Percentiles rank a stretch among this genome's conserved stretches.
Conservation (phyloP, 2,888 invertebrate genomes). For the Tubulanus polymorphus region DNA sequence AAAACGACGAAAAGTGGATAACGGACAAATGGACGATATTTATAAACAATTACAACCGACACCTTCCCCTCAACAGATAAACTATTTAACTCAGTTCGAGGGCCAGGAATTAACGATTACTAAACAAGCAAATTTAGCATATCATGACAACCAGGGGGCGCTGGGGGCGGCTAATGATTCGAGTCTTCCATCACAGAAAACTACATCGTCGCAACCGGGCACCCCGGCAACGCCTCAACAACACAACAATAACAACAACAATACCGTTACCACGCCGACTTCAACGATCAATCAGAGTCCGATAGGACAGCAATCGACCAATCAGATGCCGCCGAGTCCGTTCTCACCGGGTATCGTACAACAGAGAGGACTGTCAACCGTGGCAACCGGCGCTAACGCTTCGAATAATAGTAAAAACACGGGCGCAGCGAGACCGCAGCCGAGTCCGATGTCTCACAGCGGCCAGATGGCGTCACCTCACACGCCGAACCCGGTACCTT, state of each 20-base stretch:
- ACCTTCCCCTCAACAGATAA: conserved; percentile 93
- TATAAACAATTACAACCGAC: conserved; percentile 64
- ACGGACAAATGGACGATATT: conserved; percentile 68
- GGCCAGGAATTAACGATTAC: conserved; percentile 94
- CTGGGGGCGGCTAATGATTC: not conserved
- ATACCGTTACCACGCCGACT: not conserved
- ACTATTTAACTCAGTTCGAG: conserved; percentile 91
- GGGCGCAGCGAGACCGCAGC: not conserved
- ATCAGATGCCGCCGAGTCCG: conserved; percentile 3
- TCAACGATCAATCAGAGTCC: not conserved
- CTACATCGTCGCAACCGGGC: too few relatives aligned
- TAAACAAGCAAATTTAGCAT: conserved; percentile 87
- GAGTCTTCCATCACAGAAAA: not conserved
- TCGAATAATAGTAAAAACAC: too few relatives aligned
- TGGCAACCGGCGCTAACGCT: too few relatives aligned
- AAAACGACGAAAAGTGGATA: conserved; percentile 37
- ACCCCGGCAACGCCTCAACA: too few relatives aligned
- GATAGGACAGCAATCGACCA: not conserved
- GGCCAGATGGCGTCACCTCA: conserved; percentile 1
- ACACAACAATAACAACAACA: not conserved
- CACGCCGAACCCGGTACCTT: not conserved
- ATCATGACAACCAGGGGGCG: conserved; percentile 30
- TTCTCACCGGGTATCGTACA: not conserved
- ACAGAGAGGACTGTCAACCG: too few relatives aligned
- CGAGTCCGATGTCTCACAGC: not conserved